Conservation (phyloP, 2,113 vertebrate genomes). For the Nothobranchius kuhntae region DNA sequence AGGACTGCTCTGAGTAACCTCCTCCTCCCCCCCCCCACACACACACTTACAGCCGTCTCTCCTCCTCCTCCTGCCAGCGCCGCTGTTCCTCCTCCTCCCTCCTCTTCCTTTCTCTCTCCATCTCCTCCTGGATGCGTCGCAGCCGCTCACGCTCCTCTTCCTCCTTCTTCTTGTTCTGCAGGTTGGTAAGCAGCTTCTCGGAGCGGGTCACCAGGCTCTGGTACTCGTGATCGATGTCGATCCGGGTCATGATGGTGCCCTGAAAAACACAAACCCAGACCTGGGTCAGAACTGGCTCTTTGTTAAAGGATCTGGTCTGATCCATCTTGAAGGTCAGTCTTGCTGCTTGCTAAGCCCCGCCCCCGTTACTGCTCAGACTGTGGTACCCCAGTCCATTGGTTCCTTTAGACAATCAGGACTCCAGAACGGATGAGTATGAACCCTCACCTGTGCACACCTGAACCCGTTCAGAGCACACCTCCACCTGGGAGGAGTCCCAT, state of each 20-base stretch:
- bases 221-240: conserved; percentile 90
- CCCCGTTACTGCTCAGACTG: no score
- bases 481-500: not conserved
- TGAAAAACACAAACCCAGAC: conserved; percentile 39
- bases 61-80: conserved; percentile 88
- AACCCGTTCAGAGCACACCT: no score
- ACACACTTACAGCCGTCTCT: conserved; percentile 84
- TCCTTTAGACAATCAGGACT: no score
- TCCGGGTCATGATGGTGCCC: conserved; percentile 86
- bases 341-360: no score
- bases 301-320: no score
- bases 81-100: conserved; percentile 87
- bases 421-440: no score
- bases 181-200: conserved; percentile 85
- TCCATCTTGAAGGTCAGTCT: no score
- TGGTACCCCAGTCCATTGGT: no score
- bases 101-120: conserved; percentile 89
- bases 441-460: no score
- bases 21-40: no score
- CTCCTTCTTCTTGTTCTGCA: conserved; percentile 95
- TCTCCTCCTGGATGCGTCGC: conserved; percentile 91
- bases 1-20: no score
- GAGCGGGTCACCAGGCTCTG: conserved; percentile 87
- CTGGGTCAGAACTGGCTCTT: not conserved
- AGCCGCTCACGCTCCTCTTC: conserved; percentile 93